phyloP scores from a whole-genome alignment of 1,140 invertebrate species.

The Scaptomyza pallida region DNA sequence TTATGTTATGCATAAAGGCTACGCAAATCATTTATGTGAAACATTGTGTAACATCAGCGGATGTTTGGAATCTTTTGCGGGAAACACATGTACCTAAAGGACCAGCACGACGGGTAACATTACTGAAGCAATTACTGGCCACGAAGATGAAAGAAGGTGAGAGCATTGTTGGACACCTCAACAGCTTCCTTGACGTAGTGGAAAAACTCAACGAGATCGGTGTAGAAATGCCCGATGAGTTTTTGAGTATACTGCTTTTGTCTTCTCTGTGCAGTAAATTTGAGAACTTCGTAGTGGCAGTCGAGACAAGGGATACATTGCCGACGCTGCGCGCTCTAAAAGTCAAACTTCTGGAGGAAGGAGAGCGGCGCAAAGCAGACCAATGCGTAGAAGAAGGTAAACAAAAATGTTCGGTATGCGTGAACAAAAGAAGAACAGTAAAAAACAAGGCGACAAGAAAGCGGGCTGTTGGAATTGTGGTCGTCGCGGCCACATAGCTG shows the following conservation, averaged over 20 bases:
- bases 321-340: not conserved
- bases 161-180: no score
- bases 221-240: constrained; percentile 21
- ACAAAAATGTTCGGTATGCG: no score
- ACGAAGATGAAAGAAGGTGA: no score
- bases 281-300: constrained; percentile 38
- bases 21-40: no score
- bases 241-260: constrained; percentile 30
- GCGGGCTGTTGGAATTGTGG: no score
- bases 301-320: constrained; percentile 28
- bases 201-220: constrained; percentile 30
- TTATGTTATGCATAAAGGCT: no score
- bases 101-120: constrained; percentile 18
- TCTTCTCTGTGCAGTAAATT: constrained; percentile 6
- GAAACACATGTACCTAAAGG: constrained; percentile 26
- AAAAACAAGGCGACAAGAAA: no score
- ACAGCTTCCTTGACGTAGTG: constrained; percentile 8
- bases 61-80: no score
- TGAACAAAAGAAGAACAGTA: not conserved
- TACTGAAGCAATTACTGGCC: constrained; percentile 26
- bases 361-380: no score
- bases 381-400: no score
- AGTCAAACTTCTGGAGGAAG: no score
- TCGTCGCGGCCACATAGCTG: not conserved
- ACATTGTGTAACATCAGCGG: no score